These are phyloP conservation scores for Atherinomorus stipes DNA, from an alignment of 2,113 vertebrate species.

Conservation along the genomic window DNA sequence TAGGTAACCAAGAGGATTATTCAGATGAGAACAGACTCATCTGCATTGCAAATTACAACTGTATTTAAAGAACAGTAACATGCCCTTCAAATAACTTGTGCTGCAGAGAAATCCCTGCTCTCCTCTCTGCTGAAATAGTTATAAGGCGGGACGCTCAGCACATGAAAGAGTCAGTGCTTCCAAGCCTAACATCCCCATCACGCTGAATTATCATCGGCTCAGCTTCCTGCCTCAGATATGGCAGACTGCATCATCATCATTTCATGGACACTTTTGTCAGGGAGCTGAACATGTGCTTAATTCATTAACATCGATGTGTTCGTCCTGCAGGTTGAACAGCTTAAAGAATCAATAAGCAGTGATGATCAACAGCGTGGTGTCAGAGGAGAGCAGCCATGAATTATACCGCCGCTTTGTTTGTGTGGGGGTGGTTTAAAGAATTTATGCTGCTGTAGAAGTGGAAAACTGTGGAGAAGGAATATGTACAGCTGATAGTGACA, in stretches of 20 bases:
- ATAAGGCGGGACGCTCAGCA: conserved; percentile 31
- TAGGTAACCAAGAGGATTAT: conserved; percentile 74
- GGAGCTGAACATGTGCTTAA: conserved; percentile 44
- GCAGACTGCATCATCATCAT: conserved; percentile 57
- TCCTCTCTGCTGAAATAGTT: conserved; percentile 60
- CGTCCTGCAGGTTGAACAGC: conserved; percentile 24
- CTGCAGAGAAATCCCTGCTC: conserved; percentile 59
- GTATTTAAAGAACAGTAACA: conserved; percentile 73
- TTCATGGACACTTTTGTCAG: conserved; percentile 51
- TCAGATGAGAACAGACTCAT: conserved; percentile 67
- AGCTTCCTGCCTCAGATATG: conserved; percentile 7
- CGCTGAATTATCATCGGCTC: conserved; percentile 34
- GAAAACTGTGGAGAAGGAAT: too few species aligned
- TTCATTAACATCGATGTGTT: conserved; percentile 34
- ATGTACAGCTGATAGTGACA: too few species aligned
- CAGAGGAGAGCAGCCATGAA: neutral
- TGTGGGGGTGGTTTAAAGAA: neutral
- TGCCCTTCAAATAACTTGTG: conserved; percentile 81
- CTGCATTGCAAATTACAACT: conserved; percentile 76
- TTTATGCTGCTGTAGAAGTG: too few species aligned
- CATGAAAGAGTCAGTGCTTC: conserved; percentile 55
- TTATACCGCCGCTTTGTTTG: neutral
- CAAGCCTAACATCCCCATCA: conserved; percentile 40
- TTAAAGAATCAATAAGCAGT: conserved; percentile 39
- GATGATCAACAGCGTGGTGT: neutral